Base-by-base conservation (phyloP, 1,140 invertebrate species). In the Papilio helenus region DNA sequence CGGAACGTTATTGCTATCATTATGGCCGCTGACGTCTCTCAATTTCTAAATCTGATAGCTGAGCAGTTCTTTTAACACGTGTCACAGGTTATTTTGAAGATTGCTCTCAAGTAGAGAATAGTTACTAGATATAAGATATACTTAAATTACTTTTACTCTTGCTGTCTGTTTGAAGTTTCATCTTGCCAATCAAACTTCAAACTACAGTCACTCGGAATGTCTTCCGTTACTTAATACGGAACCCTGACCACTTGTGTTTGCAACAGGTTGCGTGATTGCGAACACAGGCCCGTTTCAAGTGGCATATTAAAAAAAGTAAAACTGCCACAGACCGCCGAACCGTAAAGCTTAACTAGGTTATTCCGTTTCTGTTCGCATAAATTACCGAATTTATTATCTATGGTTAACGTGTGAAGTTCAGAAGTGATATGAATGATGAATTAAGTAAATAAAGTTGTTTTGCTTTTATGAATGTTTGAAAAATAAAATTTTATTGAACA, bases 301-400 rank as follows among this genome's bases (percentile, higher is more conserved):
- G 76, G 74, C 74, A 55, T 16, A 65, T 61, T 68, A 68, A 68
- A 61, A 73, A 77, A 77, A 77, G 76, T 77, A 77, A 77, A 77
- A 77, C 61, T 55, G 55, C 23, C 29, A 58, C 74, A 61, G 39
- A 23, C 76, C 76, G 55, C 18, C 55, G 76, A 77, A 65, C 76
- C 55, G 76, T 77, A 61, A 29, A 34, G 51, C 8, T 61, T 61
- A 77, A 77, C 51, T 77, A 55, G 76, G 76, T 77, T 77, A 77
- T 29, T 42, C 42, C 18, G 23, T 29, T 39, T 44, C 76, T 39
- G n/a, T 20, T 29, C 34, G 76, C 65, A 77, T 77, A 77, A 77
- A 77, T 77, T 77, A 77, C 51, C 51, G 34, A 65, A 77, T 61
- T 77, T 39, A 4, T 65, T 77, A 77, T 55, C 29, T 49, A 51